Base-by-base conservation (phyloP, 2,113 vertebrate species). In the Cricetomys ansorgei region DNA sequence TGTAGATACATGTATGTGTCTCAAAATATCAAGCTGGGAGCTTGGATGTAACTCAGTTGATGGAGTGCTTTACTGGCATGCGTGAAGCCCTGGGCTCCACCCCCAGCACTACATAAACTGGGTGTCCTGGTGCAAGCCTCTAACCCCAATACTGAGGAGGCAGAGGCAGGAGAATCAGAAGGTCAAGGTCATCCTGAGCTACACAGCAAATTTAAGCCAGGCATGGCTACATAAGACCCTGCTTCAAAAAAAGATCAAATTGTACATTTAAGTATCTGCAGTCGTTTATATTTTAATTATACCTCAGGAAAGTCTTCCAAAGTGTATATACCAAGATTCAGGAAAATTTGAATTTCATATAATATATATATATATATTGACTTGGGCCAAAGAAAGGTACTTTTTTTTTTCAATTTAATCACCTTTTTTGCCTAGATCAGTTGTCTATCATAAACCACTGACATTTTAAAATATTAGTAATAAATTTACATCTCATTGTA, bases 381-480 rank as follows among this genome's bases (percentile, higher is more conserved):
- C 40, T 37, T 89, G 17, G 73, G 67, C 16, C 67, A 91, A 55
- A 87, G 37, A 86, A 83, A 93, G 69, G 40, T 12, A 43, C n/a
- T 83, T 95, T 92, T 48, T 43, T 67, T 80, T 15, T 40, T 79
- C 45, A 37, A 92, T 72, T 34, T 91, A 92, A 92, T 27, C 34
- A n/a, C 40, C 48, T 97, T 93, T 93, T 64, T 17, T 50, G 27
- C 7, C 87, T 94, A 90, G 73, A 87, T 96, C 25, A 64, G 43
- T 64, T 72, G 62, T 77, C 57, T 84, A 65, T 55, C 64, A 93
- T 50, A 97, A 43, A 83, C 8, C 73, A 95, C 10, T 21, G 9
- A 94, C 92, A 94, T 76, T 77, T 45, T 93, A 77, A 97, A 95
- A 91, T 67, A 59, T 89, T 67, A 94, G 40, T 93, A 53, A 87